Evolutionary conservation across 2,797 vertebrate genomes (phyloP), one percentile per base, ranked within the genome.

Genomic region (Echeneis naucrates): DNA sequence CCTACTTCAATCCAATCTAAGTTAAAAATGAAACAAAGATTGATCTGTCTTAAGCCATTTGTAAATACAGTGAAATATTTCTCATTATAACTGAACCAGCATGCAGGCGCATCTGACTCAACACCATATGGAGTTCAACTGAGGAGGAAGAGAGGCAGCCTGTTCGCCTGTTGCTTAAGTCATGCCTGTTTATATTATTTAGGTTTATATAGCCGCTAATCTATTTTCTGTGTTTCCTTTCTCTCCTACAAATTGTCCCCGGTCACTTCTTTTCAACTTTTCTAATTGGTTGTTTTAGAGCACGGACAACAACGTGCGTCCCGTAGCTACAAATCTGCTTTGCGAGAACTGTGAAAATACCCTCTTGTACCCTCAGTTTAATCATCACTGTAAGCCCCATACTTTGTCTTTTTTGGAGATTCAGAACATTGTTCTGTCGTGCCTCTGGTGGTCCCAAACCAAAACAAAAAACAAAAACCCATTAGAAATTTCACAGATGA

Each of bases 121-220:
- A 52, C 75, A 66, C 66, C 62, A 72, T 65, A 73, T 57, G 64
- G 73, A 62, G 53, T 52, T 57, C 12, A 67, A 63, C 4, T 2
- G 55, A 51, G 26, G 50, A 52, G 30, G 50, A 63, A 24, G 12
- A 51, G 44, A 57, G 13, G 4, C 55, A 74, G 65, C 65, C 68
- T 67, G 65, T 55, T 44, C 75, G 62, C 51, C 68, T 78, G 71
- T 73, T 65, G 73, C 54, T 52, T 60, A 17, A 17, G 45, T 73
- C 53, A 9, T 2, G 4, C 19, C 52, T 24, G 38, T 60, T 60
- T 47, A 51, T 24, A 24, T 45, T 52, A 17, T 24, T 42, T 35
- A 44, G 16, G 48, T 19, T 33, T 26, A 26, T 52, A 13, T 44
- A 1, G 27, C 27, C 19, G 5, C 37, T 44, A 6, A n/a, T 42